These are phyloP conservation scores for Nylanderia fulva DNA, from an alignment of 1,140 invertebrate genomes.

Conservation along the genomic window DNA sequence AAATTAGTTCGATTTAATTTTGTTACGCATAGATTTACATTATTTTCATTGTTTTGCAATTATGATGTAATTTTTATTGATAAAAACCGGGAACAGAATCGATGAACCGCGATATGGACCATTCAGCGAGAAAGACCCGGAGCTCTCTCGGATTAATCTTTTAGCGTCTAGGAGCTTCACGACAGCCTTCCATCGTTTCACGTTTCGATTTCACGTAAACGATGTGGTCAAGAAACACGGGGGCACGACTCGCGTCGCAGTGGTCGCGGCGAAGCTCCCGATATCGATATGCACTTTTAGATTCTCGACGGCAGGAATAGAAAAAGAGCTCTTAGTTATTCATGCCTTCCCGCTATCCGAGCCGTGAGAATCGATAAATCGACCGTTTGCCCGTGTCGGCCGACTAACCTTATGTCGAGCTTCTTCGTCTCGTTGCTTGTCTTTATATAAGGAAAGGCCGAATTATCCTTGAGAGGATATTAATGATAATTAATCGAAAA, in stretches of 20 bases:
- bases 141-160: not conserved
- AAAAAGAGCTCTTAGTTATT: conserved; percentile 83
- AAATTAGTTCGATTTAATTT: not conserved
- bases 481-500: not conserved
- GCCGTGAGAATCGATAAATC: conserved; percentile 83
- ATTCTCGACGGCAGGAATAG: conserved; percentile 75
- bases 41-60: not conserved
- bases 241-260: not conserved
- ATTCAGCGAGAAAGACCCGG: not conserved
- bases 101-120: not conserved
- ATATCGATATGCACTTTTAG: conserved; percentile 68
- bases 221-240: conserved; percentile 6
- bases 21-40: not conserved
- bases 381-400: conserved; percentile 71
- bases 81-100: not conserved
- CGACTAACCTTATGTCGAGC: conserved; percentile 77
- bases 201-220: not conserved
- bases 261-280: not conserved
- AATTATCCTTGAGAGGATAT: not conserved
- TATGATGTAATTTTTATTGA: not conserved
- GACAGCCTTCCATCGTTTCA: no score
- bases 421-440: conserved; percentile 16
- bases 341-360: conserved; percentile 81
- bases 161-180: not conserved
- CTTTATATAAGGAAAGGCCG: not conserved